phyloP scores from a whole-genome alignment of 2,797 vertebrate genomes.

The Scyliorhinus canicula region DNA sequence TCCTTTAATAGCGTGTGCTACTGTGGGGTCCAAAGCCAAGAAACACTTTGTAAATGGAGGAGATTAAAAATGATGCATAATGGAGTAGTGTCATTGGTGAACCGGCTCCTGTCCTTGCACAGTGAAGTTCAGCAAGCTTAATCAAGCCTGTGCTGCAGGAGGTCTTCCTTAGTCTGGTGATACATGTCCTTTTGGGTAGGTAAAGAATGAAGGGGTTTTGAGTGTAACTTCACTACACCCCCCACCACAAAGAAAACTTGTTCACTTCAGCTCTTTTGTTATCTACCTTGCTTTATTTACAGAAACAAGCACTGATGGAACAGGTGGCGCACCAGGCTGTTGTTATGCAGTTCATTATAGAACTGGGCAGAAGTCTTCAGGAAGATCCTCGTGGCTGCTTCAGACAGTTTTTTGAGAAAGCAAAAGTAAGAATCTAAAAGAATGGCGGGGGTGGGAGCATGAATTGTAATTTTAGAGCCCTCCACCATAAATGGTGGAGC shows the following conservation, averaged over 20 bases:
- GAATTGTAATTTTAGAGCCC: not conserved
- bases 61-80: not conserved
- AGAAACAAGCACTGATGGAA: slow-evolving; percentile 95
- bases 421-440: slow-evolving; percentile 72
- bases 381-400: slow-evolving; percentile 92
- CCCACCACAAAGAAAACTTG: not conserved
- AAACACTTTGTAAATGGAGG: not conserved
- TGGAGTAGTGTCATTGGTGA: not conserved
- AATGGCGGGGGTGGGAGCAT: not conserved
- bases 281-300: slow-evolving; percentile 42
- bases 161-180: not conserved
- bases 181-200: not conserved
- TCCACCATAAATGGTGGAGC: not conserved
- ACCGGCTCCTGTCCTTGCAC: not conserved
- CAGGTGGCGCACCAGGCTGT: slow-evolving; percentile 96
- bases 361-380: slow-evolving; percentile 83
- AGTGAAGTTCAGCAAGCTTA: not conserved
- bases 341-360: slow-evolving; percentile 96
- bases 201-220: not conserved
- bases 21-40: not conserved
- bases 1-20: not conserved
- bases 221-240: not conserved
- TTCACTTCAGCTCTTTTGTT: not conserved
- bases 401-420: slow-evolving; percentile 94
- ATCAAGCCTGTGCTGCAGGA: not conserved